Conservation (phyloP, 1,140 invertebrate species). For the Dermatophagoides farinae region DNA sequence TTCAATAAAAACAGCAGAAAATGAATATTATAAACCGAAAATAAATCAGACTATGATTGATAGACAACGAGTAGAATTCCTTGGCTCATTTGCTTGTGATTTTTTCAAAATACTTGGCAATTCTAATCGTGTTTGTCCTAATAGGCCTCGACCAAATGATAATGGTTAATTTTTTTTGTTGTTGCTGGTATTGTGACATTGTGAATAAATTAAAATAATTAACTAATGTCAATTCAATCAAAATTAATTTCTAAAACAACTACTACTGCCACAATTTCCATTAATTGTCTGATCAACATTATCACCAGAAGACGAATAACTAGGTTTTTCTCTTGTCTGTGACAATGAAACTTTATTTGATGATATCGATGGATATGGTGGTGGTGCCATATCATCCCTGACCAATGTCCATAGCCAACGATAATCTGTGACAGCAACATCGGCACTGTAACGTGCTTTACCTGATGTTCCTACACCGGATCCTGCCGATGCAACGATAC, state of each 20-base stretch:
- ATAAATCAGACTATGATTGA: neutral
- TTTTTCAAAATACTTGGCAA: neutral
- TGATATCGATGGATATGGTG: neutral
- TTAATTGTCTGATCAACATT: neutral
- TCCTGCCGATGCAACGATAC: neutral
- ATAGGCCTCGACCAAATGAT: neutral
- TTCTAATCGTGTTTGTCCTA: neutral
- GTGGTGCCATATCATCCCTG: constrained; percentile 5
- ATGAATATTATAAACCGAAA: neutral
- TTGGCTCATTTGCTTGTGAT: neutral
- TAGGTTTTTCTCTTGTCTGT: neutral
- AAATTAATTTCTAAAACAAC: neutral
- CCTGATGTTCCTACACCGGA: constrained; percentile 12
- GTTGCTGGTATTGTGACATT: no score
- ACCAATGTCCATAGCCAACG: constrained; percentile 15
- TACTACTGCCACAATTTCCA: neutral
- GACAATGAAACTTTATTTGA: neutral
- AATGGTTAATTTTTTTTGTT: no score
- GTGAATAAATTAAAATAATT: no score
- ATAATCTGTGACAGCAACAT: constrained; percentile 14
- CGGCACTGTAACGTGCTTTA: constrained; percentile 14
- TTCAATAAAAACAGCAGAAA: no score
- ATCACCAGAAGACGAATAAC: neutral
- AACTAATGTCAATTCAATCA: neutral
- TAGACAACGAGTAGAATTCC: neutral